phyloP scores from a whole-genome alignment of 2,797 vertebrate genomes.

The Aselliscus stoliczkanus region DNA sequence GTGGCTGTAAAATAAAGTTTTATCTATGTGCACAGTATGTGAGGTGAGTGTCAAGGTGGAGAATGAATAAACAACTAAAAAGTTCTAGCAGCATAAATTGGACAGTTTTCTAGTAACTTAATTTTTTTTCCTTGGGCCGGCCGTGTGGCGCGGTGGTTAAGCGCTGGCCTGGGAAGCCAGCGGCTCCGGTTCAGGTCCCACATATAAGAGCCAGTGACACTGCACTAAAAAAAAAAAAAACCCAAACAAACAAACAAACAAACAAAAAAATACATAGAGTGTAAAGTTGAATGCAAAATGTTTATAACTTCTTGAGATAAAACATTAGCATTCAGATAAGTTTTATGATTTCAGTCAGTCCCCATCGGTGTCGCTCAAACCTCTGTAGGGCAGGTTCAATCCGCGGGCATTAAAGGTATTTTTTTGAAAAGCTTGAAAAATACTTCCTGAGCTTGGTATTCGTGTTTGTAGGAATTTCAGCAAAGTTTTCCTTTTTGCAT shows the following conservation, averaged over 20 bases:
- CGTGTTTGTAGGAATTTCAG: background rate
- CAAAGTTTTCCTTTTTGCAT: background rate
- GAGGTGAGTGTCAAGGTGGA: background rate
- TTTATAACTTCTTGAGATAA: background rate
- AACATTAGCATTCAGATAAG: background rate
- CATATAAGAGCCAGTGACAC: no score
- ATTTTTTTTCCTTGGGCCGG: slow-evolving; percentile 15
- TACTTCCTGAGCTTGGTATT: background rate
- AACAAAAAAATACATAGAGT: no score
- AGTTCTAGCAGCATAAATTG: background rate
- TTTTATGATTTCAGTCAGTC: background rate
- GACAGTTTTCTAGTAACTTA: background rate
- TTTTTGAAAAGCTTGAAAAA: background rate
- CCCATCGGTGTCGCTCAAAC: background rate
- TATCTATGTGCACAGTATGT: background rate
- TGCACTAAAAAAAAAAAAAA: no score
- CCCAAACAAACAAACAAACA: no score
- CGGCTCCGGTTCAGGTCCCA: no score
- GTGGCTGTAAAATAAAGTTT: background rate
- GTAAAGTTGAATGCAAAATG: background rate
- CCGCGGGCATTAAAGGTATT: background rate
- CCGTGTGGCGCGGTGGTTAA: no score
- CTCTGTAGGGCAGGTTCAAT: background rate
- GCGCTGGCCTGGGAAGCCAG: no score
- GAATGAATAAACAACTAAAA: background rate